A percentile compares a stretch with the other conserved stretches of the same genome.
phyloP scores from a whole-genome alignment of 2,113 vertebrate genomes.

The Phylloscopus whistleri region DNA sequence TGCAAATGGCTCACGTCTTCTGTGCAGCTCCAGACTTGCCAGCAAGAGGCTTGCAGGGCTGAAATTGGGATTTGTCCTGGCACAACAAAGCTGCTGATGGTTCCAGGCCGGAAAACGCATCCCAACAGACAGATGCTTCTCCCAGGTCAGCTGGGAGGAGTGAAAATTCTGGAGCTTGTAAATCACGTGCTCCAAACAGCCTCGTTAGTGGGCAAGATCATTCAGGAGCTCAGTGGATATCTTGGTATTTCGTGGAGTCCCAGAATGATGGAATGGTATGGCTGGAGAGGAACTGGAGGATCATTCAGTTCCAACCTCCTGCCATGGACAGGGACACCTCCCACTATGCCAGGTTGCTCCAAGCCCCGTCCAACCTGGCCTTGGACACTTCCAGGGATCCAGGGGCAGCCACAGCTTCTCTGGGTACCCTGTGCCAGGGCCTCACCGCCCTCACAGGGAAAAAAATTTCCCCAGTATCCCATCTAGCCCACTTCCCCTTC shows the following conservation, averaged over 20 bases:
- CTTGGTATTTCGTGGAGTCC: background rate
- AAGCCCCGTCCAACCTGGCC: accelerated
- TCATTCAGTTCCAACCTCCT: background rate
- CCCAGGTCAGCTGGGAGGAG: background rate
- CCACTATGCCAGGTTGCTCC: accelerated
- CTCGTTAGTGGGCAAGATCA: background rate
- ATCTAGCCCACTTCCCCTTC: background rate
- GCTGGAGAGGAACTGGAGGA: background rate
- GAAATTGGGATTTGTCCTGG: slow-evolving; percentile 2
- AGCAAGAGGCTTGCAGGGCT: background rate
- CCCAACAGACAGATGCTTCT: background rate
- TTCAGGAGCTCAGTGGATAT: background rate
- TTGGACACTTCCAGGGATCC: background rate
- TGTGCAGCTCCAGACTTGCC: slow-evolving; percentile 21
- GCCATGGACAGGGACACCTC: background rate
- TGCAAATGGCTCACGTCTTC: background rate
- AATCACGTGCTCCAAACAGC: background rate
- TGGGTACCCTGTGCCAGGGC: background rate
- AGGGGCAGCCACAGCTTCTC: background rate
- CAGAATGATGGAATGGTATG: background rate
- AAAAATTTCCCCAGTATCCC: background rate
- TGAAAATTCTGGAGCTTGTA: background rate
- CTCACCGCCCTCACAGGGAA: accelerated
- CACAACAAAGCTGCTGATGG: background rate
- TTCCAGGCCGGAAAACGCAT: background rate